Conservation (phyloP, 2,888 invertebrate species). For the Lithophane leautieri region DNA sequence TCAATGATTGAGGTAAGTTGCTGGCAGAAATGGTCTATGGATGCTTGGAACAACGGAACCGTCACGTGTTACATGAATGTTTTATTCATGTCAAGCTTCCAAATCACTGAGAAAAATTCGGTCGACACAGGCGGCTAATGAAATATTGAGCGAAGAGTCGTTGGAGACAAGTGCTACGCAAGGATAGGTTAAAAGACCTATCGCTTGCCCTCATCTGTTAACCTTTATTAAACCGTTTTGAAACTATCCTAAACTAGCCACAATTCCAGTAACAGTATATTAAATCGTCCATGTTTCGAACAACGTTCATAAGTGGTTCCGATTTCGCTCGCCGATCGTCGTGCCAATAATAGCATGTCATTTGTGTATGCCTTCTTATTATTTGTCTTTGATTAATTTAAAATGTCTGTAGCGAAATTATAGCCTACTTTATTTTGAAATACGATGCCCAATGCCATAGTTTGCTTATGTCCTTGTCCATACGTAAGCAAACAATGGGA, state of each 20-base stretch:
- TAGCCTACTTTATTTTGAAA: not conserved
- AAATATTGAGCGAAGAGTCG: slow-evolving; percentile 26
- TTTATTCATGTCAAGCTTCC: slow-evolving; percentile 32
- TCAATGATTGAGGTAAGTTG: slow-evolving; percentile 25
- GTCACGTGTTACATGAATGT: slow-evolving; percentile 12
- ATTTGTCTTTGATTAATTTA: slow-evolving; percentile 10
- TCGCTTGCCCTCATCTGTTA: slow-evolving; percentile 52
- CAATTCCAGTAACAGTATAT: slow-evolving; percentile 17
- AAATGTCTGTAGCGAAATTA: slow-evolving; percentile 1
- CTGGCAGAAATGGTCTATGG: slow-evolving; percentile 18
- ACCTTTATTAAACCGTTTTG: slow-evolving; percentile 48
- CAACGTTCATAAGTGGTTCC: slow-evolving; percentile 8
- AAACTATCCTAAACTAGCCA: slow-evolving; percentile 13
- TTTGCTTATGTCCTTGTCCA: too few species aligned
- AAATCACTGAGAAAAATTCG: slow-evolving; percentile 33
- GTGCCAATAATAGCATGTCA: slow-evolving; percentile 10
- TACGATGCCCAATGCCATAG: not conserved
- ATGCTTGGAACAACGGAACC: not conserved
- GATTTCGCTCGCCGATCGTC: slow-evolving; percentile 7
- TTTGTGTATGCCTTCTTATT: slow-evolving; percentile 10
- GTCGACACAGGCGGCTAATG: slow-evolving; percentile 16
- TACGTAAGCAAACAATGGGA: not conserved
- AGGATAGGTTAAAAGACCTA: slow-evolving; percentile 46
- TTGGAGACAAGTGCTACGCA: slow-evolving; percentile 4
- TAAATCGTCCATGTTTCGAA: slow-evolving; percentile 1